phyloP scores from a whole-genome alignment of 2,113 vertebrate species.

The Verasper variegatus region DNA sequence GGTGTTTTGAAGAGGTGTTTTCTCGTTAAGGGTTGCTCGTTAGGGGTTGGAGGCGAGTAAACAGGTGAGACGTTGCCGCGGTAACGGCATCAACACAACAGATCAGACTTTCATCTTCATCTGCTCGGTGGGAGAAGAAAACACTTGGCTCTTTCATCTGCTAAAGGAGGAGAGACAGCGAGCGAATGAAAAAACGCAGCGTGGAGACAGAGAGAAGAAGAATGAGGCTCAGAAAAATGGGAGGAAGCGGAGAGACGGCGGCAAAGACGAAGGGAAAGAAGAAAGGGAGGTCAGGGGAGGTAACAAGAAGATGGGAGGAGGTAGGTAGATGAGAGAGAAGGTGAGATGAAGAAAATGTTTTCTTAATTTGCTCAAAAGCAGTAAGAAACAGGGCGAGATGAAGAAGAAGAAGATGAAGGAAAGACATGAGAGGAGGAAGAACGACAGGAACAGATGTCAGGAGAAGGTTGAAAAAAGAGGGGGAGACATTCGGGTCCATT shows the following conservation, averaged over 20 bases:
- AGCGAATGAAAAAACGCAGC: constrained; percentile 21
- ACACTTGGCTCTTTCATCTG: constrained; percentile 66
- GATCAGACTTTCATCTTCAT: constrained; percentile 67
- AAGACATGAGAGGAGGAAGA: background rate
- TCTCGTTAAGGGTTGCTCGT: constrained; percentile 69
- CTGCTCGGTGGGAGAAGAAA: constrained; percentile 55
- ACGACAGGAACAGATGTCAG: too few species aligned
- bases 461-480: background rate
- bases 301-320: background rate
- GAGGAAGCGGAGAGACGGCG: background rate
- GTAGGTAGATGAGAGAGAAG: background rate
- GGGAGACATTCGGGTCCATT: background rate
- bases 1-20: constrained; percentile 67
- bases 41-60: constrained; percentile 62
- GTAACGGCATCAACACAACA: constrained; percentile 63
- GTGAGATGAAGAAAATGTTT: background rate
- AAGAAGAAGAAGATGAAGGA: too few species aligned
- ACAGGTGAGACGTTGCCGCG: constrained; percentile 68
- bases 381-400: background rate
- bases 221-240: background rate
- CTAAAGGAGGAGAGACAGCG: constrained; percentile 36
- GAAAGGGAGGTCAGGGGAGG: background rate
- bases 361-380: background rate
- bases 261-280: background rate
- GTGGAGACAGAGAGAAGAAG: background rate